Evolutionary conservation across 2,113 vertebrate species (phyloP).

Genomic region (Manacus vitellinus): DNA sequence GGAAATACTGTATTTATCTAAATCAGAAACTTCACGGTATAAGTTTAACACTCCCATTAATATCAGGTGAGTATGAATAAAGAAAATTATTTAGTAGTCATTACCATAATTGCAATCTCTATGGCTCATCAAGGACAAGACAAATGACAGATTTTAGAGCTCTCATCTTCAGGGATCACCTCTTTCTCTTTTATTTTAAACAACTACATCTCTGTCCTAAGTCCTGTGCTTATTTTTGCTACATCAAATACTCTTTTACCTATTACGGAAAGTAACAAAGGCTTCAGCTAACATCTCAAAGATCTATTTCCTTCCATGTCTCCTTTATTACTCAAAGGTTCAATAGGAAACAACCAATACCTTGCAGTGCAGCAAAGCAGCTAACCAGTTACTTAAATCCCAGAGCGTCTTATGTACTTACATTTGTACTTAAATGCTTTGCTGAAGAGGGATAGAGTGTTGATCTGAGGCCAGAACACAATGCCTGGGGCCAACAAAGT

Average conservation of each 20-base stretch:
- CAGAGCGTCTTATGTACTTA: background rate
- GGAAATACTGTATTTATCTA: background rate
- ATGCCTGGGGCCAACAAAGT: background rate
- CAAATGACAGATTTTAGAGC: background rate
- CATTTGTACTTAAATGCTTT: background rate
- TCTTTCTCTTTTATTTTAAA: background rate
- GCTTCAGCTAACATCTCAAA: background rate
- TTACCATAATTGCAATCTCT: background rate
- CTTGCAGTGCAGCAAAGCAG: background rate
- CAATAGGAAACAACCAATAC: background rate
- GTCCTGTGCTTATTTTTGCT: background rate
- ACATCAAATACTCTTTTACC: background rate
- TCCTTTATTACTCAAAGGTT: background rate
- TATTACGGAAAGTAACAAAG: background rate
- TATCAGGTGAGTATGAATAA: background rate
- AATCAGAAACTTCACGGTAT: background rate
- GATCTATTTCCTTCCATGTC: background rate
- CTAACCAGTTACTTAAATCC: constrained; percentile 1
- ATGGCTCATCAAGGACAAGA: background rate
- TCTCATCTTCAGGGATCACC: background rate
- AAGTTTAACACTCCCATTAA: background rate
- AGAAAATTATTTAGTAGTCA: background rate
- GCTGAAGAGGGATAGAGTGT: background rate
- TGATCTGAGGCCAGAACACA: background rate
- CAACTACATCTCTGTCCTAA: background rate